Conservation (phyloP, 2,888 invertebrate species). For the Dascillus cervinus region DNA sequence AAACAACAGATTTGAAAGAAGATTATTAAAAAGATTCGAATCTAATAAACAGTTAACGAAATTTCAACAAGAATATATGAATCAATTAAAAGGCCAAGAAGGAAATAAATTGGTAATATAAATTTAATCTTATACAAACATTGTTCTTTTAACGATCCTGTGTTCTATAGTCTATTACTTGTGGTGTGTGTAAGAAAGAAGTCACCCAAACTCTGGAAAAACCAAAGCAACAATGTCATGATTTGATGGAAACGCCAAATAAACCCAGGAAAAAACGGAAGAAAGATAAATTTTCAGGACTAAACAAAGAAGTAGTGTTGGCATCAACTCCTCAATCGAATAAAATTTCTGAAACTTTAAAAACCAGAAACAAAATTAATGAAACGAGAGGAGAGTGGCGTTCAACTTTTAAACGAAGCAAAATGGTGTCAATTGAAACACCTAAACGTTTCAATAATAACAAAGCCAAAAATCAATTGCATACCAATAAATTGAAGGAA, state of each 20-base stretch:
- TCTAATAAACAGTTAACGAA: slow-evolving; percentile 3
- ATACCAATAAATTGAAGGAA: no score
- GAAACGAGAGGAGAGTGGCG: no score
- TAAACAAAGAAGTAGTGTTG: slow-evolving; percentile 28
- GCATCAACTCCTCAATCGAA: slow-evolving; percentile 7
- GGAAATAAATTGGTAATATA: slow-evolving; percentile 3
- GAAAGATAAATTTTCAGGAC: slow-evolving; percentile 41
- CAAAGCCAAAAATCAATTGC: no score
- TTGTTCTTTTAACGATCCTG: background rate
- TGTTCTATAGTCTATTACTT: slow-evolving; percentile 24
- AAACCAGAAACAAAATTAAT: no score
- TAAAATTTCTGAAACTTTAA: no score
- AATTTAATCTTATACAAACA: no score
- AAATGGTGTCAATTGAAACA: no score
- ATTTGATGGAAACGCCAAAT: slow-evolving; percentile 6
- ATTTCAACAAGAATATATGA: slow-evolving; percentile 7
- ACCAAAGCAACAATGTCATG: slow-evolving; percentile 1
- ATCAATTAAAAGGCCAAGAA: slow-evolving; percentile 1
- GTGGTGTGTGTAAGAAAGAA: slow-evolving; percentile 26
- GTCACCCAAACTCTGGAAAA: slow-evolving; percentile 9
- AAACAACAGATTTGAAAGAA: slow-evolving; percentile 7
- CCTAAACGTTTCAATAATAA: no score
- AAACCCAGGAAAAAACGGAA: slow-evolving; percentile 29
- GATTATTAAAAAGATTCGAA: slow-evolving; percentile 3
- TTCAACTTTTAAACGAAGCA: no score